phyloP scores from a whole-genome alignment of 2,113 vertebrate species.

The Peromyscus maniculatus region DNA sequence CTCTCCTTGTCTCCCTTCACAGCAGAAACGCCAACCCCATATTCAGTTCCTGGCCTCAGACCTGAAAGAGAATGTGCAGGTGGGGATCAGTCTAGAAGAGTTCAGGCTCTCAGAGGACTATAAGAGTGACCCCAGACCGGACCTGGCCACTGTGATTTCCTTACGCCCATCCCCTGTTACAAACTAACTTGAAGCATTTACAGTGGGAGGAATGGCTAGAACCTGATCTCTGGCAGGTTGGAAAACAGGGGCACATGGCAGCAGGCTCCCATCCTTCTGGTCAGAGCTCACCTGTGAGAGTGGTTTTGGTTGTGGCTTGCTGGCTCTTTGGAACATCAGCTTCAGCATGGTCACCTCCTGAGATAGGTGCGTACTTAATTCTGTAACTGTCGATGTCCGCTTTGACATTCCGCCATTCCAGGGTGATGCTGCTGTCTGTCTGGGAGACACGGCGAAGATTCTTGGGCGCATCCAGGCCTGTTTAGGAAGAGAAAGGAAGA shows the following conservation, averaged over 20 bases:
- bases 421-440: constrained; percentile 95
- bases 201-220: neutral
- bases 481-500: constrained; percentile 4
- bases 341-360: constrained; percentile 95
- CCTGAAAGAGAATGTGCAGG: constrained; percentile 84
- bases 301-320: constrained; percentile 92
- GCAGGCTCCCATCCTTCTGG: neutral
- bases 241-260: rapidly evolving
- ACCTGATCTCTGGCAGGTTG: constrained; percentile 67
- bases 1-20: constrained; percentile 96
- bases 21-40: constrained; percentile 97
- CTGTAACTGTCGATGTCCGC: constrained; percentile 92
- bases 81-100: neutral
- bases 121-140: neutral
- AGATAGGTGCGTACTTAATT: constrained; percentile 96
- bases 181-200: neutral
- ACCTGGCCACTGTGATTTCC: neutral
- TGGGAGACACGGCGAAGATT: constrained; percentile 92
- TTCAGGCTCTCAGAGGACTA: neutral
- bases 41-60: constrained; percentile 96
- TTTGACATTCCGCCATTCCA: constrained; percentile 96
- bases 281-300: constrained; percentile 90
- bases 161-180: neutral
- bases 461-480: constrained; percentile 95
- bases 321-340: constrained; percentile 90